Conservation (phyloP, 2,797 vertebrate genomes). For the Sciurus carolinensis region DNA sequence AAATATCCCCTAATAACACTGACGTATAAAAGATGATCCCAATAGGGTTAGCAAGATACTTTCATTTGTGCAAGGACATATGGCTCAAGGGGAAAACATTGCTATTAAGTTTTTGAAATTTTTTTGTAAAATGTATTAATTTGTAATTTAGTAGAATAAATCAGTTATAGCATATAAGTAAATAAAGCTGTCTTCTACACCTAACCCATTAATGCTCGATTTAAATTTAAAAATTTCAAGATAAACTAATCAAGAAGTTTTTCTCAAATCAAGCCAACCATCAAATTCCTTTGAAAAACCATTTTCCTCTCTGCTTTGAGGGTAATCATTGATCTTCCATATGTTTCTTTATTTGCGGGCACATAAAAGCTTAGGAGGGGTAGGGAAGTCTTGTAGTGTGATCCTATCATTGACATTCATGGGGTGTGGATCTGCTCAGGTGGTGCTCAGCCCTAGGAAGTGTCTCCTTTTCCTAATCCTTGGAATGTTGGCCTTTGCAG, state of each 20-base stretch:
- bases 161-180: constrained; percentile 67
- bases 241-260: constrained; percentile 83
- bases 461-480: neutral
- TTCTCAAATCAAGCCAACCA: constrained; percentile 85
- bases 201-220: constrained; percentile 73
- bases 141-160: constrained; percentile 71
- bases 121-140: constrained; percentile 65
- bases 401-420: neutral
- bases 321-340: constrained; percentile 48
- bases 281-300: constrained; percentile 77
- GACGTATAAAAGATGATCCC: neutral
- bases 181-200: constrained; percentile 50
- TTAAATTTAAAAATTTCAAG: constrained; percentile 81
- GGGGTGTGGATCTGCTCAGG: neutral
- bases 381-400: neutral
- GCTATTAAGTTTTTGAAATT: constrained; percentile 31
- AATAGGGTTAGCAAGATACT: neutral
- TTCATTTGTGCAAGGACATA: neutral
- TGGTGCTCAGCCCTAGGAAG: neutral
- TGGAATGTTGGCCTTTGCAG: neutral
- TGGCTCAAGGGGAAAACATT: constrained; percentile 5
- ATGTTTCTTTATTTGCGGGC: constrained; percentile 45
- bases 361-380: neutral
- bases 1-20: constrained; percentile 3
- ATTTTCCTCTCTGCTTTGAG: constrained; percentile 56